These are phyloP conservation scores for Drosophila testacea DNA, from an alignment of 2,888 invertebrate genomes.

Conservation along the genomic window DNA sequence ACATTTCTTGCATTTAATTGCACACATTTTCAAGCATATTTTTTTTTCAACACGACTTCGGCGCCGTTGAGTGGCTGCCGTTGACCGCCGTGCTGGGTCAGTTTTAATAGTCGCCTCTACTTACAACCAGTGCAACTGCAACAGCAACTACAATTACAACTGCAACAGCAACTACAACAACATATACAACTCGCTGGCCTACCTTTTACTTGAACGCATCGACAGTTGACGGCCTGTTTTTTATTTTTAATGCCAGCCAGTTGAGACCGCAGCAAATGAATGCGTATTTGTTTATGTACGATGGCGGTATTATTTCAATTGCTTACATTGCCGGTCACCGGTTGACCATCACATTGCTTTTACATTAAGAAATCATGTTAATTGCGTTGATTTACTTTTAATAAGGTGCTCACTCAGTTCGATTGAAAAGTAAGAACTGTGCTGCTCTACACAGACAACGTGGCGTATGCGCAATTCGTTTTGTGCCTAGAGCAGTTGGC, in stretches of 20 bases:
- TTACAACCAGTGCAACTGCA: constrained; percentile 13
- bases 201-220: constrained; percentile 75
- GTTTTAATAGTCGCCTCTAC: constrained; percentile 59
- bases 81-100: constrained; percentile 80
- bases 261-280: constrained; percentile 29
- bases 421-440: constrained; percentile 18
- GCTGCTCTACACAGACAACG: constrained; percentile 19
- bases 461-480: constrained; percentile 40
- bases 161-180: constrained; percentile 29
- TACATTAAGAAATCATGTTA: constrained; percentile 71
- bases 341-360: constrained; percentile 74
- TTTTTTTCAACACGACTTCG: constrained; percentile 35
- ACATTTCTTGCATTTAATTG: constrained; percentile 80
- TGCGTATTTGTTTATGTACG: constrained; percentile 55
- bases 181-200: constrained; percentile 65
- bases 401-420: constrained; percentile 11
- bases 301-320: constrained; percentile 42
- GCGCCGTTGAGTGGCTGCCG: constrained; percentile 68
- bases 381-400: constrained; percentile 63
- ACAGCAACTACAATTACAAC: constrained; percentile 9
- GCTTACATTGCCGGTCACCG: constrained; percentile 67
- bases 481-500: constrained; percentile 18
- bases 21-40: constrained; percentile 54
- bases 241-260: constrained; percentile 49
- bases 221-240: constrained; percentile 46